Evolutionary conservation across 2,797 vertebrate species (phyloP).

Genomic region (Molossus alvarezi): DNA sequence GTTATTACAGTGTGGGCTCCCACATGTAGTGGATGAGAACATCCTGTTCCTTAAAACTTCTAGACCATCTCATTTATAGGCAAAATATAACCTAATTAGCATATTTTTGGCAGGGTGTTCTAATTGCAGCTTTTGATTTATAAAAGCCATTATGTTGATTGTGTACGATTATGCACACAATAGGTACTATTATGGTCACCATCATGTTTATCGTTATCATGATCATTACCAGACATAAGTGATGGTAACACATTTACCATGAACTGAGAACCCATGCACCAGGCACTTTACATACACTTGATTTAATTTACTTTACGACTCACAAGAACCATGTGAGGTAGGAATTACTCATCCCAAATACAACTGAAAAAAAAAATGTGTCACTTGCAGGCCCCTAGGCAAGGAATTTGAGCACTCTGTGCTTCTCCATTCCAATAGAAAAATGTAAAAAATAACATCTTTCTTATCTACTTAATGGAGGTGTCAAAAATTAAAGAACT

Average conservation of each 20-base stretch:
- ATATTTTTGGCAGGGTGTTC: neutral
- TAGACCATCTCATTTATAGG: neutral
- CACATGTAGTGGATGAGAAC: neutral
- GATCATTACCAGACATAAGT: neutral
- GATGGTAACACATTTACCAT: neutral
- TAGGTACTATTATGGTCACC: neutral
- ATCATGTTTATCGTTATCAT: neutral
- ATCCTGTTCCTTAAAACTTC: neutral
- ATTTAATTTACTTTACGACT: neutral
- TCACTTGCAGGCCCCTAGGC: neutral
- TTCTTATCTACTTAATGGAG: neutral
- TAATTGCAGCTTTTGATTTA: neutral
- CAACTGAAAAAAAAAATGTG: neutral
- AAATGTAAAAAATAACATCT: neutral
- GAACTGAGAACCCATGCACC: neutral
- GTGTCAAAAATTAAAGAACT: neutral
- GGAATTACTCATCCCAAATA: neutral
- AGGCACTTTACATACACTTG: neutral
- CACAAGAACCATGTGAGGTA: neutral
- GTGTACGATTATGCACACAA: neutral
- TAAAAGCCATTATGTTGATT: neutral
- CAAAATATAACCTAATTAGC: neutral
- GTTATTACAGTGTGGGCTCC: neutral
- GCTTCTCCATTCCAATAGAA: neutral
- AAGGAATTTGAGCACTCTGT: neutral